phyloP scores from a whole-genome alignment of 2,113 vertebrate species.

The Anthoscopus minutus region DNA sequence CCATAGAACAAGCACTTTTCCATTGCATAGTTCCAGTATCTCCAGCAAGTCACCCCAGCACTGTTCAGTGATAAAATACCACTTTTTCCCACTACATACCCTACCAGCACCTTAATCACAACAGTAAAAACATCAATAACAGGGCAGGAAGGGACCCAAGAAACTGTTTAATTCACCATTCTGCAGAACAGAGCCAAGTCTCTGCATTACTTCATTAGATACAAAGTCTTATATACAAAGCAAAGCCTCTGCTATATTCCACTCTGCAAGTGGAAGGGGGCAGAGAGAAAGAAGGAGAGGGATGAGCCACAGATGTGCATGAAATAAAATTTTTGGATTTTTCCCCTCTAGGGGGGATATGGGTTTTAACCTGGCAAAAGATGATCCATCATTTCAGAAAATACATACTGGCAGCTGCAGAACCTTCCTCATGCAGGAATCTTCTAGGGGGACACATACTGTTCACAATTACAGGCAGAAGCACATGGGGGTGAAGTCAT shows the following conservation, averaged over 20 bases:
- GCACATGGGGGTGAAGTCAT: background rate
- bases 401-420: background rate
- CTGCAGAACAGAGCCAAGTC: background rate
- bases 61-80: background rate
- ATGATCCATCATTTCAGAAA: background rate
- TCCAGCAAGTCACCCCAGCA: background rate
- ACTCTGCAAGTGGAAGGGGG: background rate
- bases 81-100: background rate
- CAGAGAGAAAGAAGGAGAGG: background rate
- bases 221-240: background rate
- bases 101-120: background rate
- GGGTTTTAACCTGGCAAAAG: background rate
- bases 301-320: background rate
- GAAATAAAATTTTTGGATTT: background rate
- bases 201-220: background rate
- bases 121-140: background rate
- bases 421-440: background rate
- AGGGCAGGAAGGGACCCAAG: background rate
- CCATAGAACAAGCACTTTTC: background rate
- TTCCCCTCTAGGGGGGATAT: background rate
- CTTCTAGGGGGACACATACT: fast-evolving
- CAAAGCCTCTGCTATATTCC: background rate
- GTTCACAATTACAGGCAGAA: background rate
- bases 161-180: background rate
- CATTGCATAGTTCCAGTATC: background rate